Conservation (phyloP, 2,797 vertebrate genomes). For the Thaleichthys pacificus region DNA sequence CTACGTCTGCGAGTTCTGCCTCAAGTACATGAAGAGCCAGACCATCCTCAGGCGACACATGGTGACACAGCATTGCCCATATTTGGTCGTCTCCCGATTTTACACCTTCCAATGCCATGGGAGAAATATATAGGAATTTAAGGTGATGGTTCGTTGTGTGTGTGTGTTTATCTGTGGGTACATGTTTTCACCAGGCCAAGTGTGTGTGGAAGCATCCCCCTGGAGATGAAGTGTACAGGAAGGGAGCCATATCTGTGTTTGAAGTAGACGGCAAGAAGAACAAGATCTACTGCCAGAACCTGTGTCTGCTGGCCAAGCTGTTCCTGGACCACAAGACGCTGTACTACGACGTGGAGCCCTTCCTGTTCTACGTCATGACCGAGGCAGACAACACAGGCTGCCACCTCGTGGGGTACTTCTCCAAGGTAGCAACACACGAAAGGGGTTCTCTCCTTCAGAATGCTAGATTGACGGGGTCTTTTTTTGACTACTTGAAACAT, state of each 20-base stretch:
- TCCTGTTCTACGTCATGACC: slow-evolving; percentile 99
- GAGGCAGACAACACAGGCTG: slow-evolving; percentile 98
- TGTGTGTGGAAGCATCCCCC: slow-evolving; percentile 99
- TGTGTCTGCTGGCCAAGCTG: slow-evolving; percentile 97
- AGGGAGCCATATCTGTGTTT: slow-evolving; percentile 94
- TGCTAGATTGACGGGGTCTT: not conserved
- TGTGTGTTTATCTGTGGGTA: slow-evolving; percentile 13
- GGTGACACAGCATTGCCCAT: slow-evolving; percentile 66
- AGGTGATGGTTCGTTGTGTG: not conserved
- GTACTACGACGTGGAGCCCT: slow-evolving; percentile 97
- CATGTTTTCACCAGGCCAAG: slow-evolving; percentile 81
- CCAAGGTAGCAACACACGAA: slow-evolving; percentile 80
- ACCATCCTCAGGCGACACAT: slow-evolving; percentile 95
- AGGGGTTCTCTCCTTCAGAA: not conserved
- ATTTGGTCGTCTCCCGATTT: too few relatives aligned
- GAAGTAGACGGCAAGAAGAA: slow-evolving; percentile 99
- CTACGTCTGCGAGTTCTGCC: slow-evolving; percentile 93
- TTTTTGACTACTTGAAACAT: not conserved
- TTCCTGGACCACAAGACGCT: slow-evolving; percentile 99
- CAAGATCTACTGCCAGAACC: slow-evolving; percentile 99
- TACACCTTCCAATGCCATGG: too few relatives aligned
- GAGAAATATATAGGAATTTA: not conserved
- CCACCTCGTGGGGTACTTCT: slow-evolving; percentile 98
- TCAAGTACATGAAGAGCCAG: slow-evolving; percentile 99
- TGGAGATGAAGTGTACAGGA: slow-evolving; percentile 96